Evolutionary conservation across 2,797 vertebrate species (phyloP), one percentile per base, ranked within the genome.

Genomic region (Sparus aurata): DNA sequence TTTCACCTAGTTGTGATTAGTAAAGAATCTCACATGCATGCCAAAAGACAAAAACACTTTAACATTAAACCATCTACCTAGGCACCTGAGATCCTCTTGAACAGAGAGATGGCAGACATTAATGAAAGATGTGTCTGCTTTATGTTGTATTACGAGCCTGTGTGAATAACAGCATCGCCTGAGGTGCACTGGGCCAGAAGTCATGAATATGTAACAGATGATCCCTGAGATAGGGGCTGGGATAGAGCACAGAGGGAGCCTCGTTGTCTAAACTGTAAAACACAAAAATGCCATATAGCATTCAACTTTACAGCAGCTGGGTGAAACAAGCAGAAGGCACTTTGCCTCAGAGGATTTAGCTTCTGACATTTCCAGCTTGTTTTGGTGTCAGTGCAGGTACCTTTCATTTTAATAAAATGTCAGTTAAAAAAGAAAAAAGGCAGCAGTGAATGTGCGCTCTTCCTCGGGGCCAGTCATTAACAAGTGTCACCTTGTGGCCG

Each of bases 401-500:
- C 34, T 63, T 60, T 67, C 0, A 0, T 68, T 66, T 17, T 50
- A 60, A 54, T 75, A 57, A 80, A 73, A 72, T 80, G 69, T 77
- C 66, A 75, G 25, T 52, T 54, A 46, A 45, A 60, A 49, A 27
- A 55, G 54, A 67, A 25, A 52, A 20, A 9, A 69, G 22, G 11
- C 53, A 53, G 2, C 25, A 23, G 62, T 55, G 64, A 80, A 54
- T 70, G 61, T 63, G 55, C 8, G 7, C 68, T 83, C 16, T 22
- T 63, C 58, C 38, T 75, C 60, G 17, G 20, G 65, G 72, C 58
- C 50, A 46, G 53, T 73, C 66, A 67, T 78, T 82, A 80, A 72
- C 73, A 73, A 66, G 74, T 79, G 75, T 81, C 81, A 73, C 83
- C 69, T 81, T 72, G 55, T 69, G 43, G 75, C 53, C 80, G 73